Conservation (phyloP, 2,888 invertebrate genomes). For the Eupeodes latifasciatus region DNA sequence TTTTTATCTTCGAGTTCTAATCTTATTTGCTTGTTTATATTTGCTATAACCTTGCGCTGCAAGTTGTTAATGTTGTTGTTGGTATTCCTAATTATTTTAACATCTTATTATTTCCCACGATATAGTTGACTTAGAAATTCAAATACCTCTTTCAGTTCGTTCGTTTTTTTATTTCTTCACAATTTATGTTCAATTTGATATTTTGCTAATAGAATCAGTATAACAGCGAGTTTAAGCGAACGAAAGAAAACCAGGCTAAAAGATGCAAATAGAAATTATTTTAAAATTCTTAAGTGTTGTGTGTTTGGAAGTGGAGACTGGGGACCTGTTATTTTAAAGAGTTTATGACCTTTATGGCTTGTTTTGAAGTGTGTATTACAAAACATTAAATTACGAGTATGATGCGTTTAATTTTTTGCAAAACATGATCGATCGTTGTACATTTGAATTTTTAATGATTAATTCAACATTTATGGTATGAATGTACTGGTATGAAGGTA, state of each 20-base stretch:
- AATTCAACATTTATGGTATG: constrained; percentile 23
- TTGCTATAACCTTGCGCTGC: constrained; percentile 32
- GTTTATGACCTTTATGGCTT: constrained; percentile 2
- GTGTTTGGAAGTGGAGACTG: neutral
- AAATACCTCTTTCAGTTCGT: constrained; percentile 25
- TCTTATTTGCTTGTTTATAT: constrained; percentile 30
- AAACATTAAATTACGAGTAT: neutral
- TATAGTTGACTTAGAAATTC: constrained; percentile 58
- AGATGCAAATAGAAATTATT: constrained; percentile 7
- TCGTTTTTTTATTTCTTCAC: neutral
- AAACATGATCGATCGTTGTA: constrained; percentile 8
- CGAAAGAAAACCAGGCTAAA: constrained; percentile 9
- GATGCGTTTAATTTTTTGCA: constrained; percentile 10
- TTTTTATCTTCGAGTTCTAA: constrained; percentile 42
- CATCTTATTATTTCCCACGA: constrained; percentile 70
- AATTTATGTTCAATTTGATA: constrained; percentile 32
- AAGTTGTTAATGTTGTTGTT: constrained; percentile 15
- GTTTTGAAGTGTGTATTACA: neutral
- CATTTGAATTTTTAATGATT: constrained; percentile 29
- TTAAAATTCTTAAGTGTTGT: constrained; percentile 8
- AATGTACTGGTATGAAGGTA: neutral
- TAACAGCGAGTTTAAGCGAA: neutral
- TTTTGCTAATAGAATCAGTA: constrained; percentile 10
- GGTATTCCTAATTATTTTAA: constrained; percentile 44
- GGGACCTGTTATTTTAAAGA: neutral